phyloP scores from a whole-genome alignment of 2,113 vertebrate species.

The Pedionomus torquatus region DNA sequence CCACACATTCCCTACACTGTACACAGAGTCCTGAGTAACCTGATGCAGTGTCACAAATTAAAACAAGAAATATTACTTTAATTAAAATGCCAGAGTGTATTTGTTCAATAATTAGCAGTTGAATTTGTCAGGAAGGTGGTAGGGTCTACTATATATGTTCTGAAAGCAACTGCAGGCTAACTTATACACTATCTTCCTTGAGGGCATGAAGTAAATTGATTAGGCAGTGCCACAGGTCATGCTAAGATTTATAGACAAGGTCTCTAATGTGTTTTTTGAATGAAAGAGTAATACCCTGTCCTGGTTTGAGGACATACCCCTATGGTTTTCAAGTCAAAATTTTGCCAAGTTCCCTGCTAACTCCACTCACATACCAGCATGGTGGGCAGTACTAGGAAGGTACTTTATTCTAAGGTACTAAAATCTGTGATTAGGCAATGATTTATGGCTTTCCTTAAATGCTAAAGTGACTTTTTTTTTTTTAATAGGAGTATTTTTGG shows the following conservation, averaged over 20 bases:
- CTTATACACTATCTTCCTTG: background rate
- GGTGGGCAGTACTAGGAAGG: background rate
- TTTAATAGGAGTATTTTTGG: conserved; percentile 60
- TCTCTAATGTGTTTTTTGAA: conserved; percentile 50
- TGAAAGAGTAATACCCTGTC: conserved; percentile 28
- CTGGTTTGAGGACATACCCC: too few species aligned
- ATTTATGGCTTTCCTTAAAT: conserved; percentile 66
- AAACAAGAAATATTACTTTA: conserved; percentile 38
- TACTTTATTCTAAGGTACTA: conserved; percentile 41
- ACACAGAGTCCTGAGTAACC: background rate
- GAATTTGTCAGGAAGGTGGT: background rate
- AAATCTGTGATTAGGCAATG: conserved; percentile 53
- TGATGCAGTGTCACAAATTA: background rate
- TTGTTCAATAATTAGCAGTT: conserved; percentile 21
- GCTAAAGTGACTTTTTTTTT: conserved; percentile 42
- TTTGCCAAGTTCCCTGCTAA: conserved; percentile 25
- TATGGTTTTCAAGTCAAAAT: conserved; percentile 7
- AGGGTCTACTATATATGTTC: background rate
- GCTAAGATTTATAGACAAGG: conserved; percentile 26
- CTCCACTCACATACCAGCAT: background rate
- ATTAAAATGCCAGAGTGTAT: conserved; percentile 14
- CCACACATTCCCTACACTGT: background rate
- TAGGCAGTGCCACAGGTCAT: background rate
- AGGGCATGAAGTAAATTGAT: conserved; percentile 11
- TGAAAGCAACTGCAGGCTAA: background rate